These are phyloP conservation scores for Emydura subglobosa DNA, from an alignment of 2,113 vertebrate genomes.

Conservation along the genomic window DNA sequence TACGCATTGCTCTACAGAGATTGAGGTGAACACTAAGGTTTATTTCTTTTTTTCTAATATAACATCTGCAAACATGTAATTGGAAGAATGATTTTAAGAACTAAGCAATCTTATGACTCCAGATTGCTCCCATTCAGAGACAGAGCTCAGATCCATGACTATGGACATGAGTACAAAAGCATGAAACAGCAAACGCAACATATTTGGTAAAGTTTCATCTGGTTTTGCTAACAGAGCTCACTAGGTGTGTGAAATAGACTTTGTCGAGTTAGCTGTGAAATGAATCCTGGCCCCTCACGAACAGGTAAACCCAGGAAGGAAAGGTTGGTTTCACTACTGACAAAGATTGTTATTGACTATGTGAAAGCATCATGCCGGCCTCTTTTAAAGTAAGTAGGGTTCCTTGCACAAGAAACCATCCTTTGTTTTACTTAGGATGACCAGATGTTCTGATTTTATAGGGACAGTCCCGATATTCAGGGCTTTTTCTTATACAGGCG, in stretches of 20 bases:
- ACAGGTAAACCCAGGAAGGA: background rate
- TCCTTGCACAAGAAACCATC: background rate
- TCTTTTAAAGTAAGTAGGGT: background rate
- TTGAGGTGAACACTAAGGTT: background rate
- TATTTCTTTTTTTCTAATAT: slow-evolving; percentile 26
- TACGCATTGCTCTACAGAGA: background rate
- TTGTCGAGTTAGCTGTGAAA: slow-evolving; percentile 12
- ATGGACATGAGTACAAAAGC: background rate
- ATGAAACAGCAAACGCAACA: background rate
- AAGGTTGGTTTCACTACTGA: background rate
- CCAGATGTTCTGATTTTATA: too few relatives aligned
- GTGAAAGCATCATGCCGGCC: background rate
- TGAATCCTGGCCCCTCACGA: background rate
- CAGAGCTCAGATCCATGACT: background rate
- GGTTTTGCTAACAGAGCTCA: background rate
- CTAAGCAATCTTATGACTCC: slow-evolving; percentile 9
- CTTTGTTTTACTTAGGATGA: background rate
- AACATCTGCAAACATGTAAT: background rate
- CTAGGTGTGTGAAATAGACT: background rate
- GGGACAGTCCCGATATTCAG: too few relatives aligned
- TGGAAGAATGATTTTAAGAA: slow-evolving; percentile 47
- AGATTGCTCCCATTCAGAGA: slow-evolving; percentile 22
- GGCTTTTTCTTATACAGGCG: too few relatives aligned
- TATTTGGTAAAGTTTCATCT: background rate
- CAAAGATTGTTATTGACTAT: background rate